Base-by-base conservation (phyloP, 2,888 invertebrate genomes). In the Lochmaea crataegi region DNA sequence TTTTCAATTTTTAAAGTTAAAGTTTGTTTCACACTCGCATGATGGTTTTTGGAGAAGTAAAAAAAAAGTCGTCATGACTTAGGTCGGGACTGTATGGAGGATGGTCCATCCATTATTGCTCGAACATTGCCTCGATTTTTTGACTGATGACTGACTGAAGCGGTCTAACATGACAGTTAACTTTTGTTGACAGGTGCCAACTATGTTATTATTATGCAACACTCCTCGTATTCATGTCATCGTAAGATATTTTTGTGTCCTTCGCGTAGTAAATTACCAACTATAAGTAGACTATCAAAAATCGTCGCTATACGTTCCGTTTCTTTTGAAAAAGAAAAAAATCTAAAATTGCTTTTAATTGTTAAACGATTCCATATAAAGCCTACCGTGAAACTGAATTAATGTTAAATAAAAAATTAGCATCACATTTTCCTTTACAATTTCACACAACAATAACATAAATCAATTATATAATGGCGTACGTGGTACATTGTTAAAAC, bases 401-500 rank as follows among this genome's bases (percentile, higher is more conserved):
- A 64, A 57, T 58, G 65, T 70, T 57, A 14, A 26, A 48, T 26
- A 57, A 70, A 32, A 32, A 70, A 70, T 70, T 63, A 18, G 42
- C 38, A 42, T 63, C 61, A 41, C 63, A 45, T 56, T 22, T 32
- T 60, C 56, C 22, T 18, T 45, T 67, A 16, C 58, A 69, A 53
- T 69, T 69, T 57, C 42, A n/a, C 53, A 61, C 45, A 53, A 70
- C 70, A 70, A 70, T 65, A 70, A 26, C 38, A 57, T 64, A 70
- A 70, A 70, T 70, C 70, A 70, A 70, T 70, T 70, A 70, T 70
- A 64, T 26, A 70, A 70, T 56, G 41, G 70, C 70, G 42, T 57
- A 41, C 45, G 70, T 57, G 64, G 16, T 32, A 26, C 53, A 53
- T 70, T 70, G 65, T 70, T 57, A 42, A n/a, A 16, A 64, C 38